Percentiles rank a stretch among this genome's conserved stretches.
Conservation (phyloP, 2,113 vertebrate genomes). For the Mesoclemmys tuberculata region DNA sequence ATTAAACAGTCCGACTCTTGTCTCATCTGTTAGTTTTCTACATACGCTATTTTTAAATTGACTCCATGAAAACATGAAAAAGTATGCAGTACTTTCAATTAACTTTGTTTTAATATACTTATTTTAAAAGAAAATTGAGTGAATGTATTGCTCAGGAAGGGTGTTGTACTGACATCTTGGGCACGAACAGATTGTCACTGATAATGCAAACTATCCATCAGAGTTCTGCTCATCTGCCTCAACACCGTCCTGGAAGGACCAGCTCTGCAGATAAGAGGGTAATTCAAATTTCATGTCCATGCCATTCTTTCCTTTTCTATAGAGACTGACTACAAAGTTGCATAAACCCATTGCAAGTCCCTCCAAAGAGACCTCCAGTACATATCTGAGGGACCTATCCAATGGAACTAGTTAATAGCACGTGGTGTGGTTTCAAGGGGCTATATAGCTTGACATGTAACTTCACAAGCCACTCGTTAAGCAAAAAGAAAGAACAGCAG, state of each 20-base stretch:
- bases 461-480: neutral
- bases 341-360: neutral
- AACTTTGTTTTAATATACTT: neutral
- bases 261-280: neutral
- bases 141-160: neutral
- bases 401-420: neutral
- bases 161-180: neutral
- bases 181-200: conserved; percentile 37
- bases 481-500: neutral
- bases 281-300: neutral
- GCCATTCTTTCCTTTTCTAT: neutral
- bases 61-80: neutral
- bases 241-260: conserved; percentile 9
- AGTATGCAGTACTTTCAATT: neutral
- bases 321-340: conserved; percentile 12
- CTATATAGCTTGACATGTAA: neutral
- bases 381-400: conserved; percentile 21
- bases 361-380: neutral
- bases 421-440: neutral
- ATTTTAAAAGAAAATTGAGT: neutral
- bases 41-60: neutral
- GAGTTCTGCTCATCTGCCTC: neutral
- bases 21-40: neutral
- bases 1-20: conserved; percentile 7
- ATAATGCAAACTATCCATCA: conserved; percentile 19